Evolutionary conservation across 1,140 invertebrate species (phyloP), one percentile per base, ranked within the genome.

Genomic region (Anastatus disparis): DNA sequence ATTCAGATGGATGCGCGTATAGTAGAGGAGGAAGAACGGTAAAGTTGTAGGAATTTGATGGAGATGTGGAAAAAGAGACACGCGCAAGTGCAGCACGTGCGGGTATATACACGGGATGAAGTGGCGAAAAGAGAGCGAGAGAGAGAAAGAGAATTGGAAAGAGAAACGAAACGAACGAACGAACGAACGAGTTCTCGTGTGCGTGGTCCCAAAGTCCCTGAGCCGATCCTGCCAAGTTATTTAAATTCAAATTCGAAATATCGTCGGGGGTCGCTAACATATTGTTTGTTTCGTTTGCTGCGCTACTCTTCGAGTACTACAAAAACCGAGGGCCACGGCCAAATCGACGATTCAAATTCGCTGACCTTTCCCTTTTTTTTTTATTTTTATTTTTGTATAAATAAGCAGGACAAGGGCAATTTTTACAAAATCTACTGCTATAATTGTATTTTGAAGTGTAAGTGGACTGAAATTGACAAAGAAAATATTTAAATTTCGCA

Each of bases 221-320:
- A 85, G 84, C 84, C 84, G 84, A 86, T 86, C 82, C 83, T 85
- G 80, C 84, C 83, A 85, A 85, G 84, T 86, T 86, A 86, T 86
- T 86, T 86, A 86, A 86, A 86, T 86, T 86, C 84, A 85, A 86
- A 86, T 85, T 86, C 84, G 84, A 84, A 86, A 86, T 86, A 86
- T 85, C 83, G 82, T 80, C 58, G 84, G 82, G 84, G 84, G 84
- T 84, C 81, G 83, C 84, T 86, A 72, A 86, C 83, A 86, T 86
- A 86, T 86, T 86, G 84, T 86, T 86, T 86, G 84, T 86, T 85
- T 85, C 84, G 83, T 84, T 85, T 83, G 68, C 61, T 29, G 8
- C 52, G 13, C 4, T 15, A 27, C 52, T 20, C 17, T n/a, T n/a
- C 24, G 22, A n/a, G n/a, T n/a, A n/a, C n/a, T n/a, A n/a, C n/a